Evolutionary conservation across 2,888 invertebrate species (phyloP), one percentile per base, ranked within the genome.

Genomic region (Sphecodes monilicornis): DNA sequence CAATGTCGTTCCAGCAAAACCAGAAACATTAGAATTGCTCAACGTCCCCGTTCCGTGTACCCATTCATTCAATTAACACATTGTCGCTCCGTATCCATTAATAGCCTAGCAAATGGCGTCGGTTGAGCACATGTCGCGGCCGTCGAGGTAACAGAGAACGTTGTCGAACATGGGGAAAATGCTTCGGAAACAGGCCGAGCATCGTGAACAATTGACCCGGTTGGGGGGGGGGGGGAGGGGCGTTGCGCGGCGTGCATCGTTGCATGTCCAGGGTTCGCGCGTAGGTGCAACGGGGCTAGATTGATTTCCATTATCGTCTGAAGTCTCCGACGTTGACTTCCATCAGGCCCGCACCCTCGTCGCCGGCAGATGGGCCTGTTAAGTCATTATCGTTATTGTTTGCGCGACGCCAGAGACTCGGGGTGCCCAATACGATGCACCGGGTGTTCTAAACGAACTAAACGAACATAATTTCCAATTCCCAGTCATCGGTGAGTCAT

Each of bases 331-430:
- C 84, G 78, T 70, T 54, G 80, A 82, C 84, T 87, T 84, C 86
- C 71, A 86, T 68, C 77, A 72, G 72, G n/a, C 81, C 78, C 84
- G 71, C 81, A 57, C 78, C 81, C 82, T 77, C 74, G 41, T 75
- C 66, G 68, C 80, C 78, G 82, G 84, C 90, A 90, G 92, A 91
- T 91, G 91, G 88, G 87, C 85, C 90, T 88, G 86, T 90, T 29
- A 89, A 92, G 89, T 91, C 90, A 92, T 92, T 92, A 92, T 89
- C 87, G 88, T 91, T 90, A 92, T 91, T 92, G 89, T 92, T 89
- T 88, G 92, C 82, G 78, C 82, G 88, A 75, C 80, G 73, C 86
- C 84, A 84, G 86, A 85, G 70, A 81, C 76, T 10, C 41, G 32
- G 80, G 68, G 79, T 64, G 77, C 83, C 81, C 84, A 66, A 78